Evolutionary conservation across 1,140 invertebrate genomes (phyloP).

Genomic region (Diorhabda sublineata): DNA sequence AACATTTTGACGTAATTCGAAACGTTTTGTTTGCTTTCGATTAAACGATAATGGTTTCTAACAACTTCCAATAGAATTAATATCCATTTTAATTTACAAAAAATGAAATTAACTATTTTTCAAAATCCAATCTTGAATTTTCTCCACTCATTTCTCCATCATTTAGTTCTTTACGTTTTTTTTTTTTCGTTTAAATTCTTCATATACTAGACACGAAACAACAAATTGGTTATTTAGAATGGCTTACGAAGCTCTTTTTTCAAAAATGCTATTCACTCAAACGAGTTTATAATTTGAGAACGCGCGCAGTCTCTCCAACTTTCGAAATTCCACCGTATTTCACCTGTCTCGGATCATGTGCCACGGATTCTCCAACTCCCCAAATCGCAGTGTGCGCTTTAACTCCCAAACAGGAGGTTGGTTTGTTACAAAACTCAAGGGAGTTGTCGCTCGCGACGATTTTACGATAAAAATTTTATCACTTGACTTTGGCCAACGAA

Average conservation of each 20-base stretch:
- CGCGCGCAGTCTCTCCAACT: constrained; percentile 5
- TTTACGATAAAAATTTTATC: constrained; percentile 1
- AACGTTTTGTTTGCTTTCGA: too few relatives aligned
- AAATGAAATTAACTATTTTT: too few relatives aligned
- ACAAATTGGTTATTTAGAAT: not conserved
- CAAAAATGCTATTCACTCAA: not conserved
- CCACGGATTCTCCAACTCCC: not conserved
- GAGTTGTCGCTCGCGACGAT: not conserved
- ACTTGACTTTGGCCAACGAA: not conserved
- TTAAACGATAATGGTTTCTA: too few relatives aligned
- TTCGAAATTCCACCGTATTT: constrained; percentile 6
- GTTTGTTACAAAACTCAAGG: not conserved
- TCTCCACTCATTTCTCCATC: too few relatives aligned
- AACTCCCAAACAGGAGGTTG: constrained; percentile 6
- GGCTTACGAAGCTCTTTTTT: not conserved
- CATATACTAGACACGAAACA: not conserved
- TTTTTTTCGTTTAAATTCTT: too few relatives aligned
- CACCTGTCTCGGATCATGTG: constrained; percentile 9
- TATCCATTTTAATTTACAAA: too few relatives aligned
- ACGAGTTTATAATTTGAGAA: not conserved
- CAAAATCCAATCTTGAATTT: too few relatives aligned
- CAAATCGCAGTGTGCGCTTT: constrained; percentile 6
- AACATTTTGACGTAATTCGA: too few relatives aligned
- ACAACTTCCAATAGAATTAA: too few relatives aligned
- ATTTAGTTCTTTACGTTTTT: too few relatives aligned